Evolutionary conservation across 2,797 vertebrate species (phyloP), one percentile per base, ranked within the genome.

Genomic region (Pseudomugil gertrudae): DNA sequence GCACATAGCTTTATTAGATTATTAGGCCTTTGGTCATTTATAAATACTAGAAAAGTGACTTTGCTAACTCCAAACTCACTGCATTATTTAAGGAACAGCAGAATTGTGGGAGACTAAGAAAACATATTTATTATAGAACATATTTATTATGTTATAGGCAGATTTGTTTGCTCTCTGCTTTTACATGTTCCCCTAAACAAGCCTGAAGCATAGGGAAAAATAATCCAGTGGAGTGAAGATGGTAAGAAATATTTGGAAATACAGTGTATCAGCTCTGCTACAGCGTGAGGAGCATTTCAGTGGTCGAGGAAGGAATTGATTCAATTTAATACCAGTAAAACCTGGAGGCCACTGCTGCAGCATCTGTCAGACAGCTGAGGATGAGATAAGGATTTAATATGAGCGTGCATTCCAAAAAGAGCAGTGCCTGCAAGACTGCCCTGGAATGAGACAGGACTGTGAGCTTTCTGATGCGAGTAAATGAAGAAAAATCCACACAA

Each of bases 361-460:
- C 27, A 45, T 66, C 43, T 66, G 63, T 57, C 17, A 27, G 48
- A 57, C 32, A 57, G 54, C 54, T 57, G 63, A 48, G 48, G 15
- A 56, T n/a, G 63, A 66, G 24, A 36, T 9, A 40, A 27, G 6
- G 43, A 47, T 19, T 36, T 38, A 19, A 21, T 14, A 26, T 3
- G 10, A 19, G 26, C 38, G 19, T 29, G 8, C 26, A 45, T 23
- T 17, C 17, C 17, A 19, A 43, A 35, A 58, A 40, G 56, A 40
- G 56, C 36, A n/a, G 24, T 7, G 26, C 36, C 29, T 2, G 26
- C 57, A 45, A 27, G 36, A 38, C 11, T 0, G 23, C 32, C 19
- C 33, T 24, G 13, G 23, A 57, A 17, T 17, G 6, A 17, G 23
- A 24, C 55, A 38, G 6, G 17, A 35, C 33, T 38, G 21, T 4